Evolutionary conservation across 2,113 vertebrate species (phyloP), one percentile per base, ranked within the genome.

Genomic region (Thunnus thynnus): DNA sequence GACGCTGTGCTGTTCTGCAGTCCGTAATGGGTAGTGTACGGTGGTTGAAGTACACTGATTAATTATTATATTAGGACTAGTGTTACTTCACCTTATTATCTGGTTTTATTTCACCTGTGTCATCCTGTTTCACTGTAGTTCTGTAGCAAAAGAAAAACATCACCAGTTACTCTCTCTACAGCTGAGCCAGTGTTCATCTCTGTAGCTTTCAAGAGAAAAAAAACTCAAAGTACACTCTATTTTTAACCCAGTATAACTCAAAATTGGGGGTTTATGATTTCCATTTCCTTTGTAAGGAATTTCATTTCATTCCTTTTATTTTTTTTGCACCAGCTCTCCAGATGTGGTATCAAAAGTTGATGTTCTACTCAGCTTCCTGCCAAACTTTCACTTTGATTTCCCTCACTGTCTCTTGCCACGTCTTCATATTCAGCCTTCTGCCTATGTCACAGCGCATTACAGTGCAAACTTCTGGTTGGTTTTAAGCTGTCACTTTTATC

Each of bases 301-400:
- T 81, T 67, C 54, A 66, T 75, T 77, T 72, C 48, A 61, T 14
- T 6, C 16, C 17, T 57, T 20, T 51, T 32, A 18, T n/a, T 41
- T 54, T 61, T 65, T 87, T 68, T 13, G 3, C 70, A 4, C 41
- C 32, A 25, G 11, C 56, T 80, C 60, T 70, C 58, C 78, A 80
- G 81, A 72, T 72, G 61, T 73, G 30, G 51, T 57, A 77, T 83
- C 56, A 78, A 64, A 83, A 76, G 70, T 76, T 10, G 0, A 50
- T 64, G 58, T 84, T 71, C 60, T 80, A 22, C 65, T 76, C 47
- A 7, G 51, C 67, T 88, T 70, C 61, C 61, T 79, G 62, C 64
- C 72, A 72, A 85, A 87, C 58, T 80, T 86, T 80, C 50, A 10
- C 82, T 89, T 87, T 75, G 68, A 84, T 88, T 80, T 63, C 18